These are phyloP conservation scores for Poeciliopsis gracilis DNA, from an alignment of 2,797 vertebrate species.

Conservation along the genomic window DNA sequence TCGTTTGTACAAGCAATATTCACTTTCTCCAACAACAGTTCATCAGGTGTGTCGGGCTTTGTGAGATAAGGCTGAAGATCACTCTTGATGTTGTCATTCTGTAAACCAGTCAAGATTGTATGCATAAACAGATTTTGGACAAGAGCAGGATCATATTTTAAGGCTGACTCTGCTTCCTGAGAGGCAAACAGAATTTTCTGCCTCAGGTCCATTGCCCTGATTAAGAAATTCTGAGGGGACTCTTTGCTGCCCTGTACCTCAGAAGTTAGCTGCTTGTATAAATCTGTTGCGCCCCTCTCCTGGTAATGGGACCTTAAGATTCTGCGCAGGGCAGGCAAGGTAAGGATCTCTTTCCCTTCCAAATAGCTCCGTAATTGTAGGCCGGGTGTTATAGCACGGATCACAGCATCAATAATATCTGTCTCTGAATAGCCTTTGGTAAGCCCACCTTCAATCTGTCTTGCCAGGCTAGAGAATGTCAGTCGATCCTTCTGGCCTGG, in stretches of 20 bases:
- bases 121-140: constrained; percentile 40
- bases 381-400: too few species aligned
- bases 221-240: neutral
- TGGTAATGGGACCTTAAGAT: constrained; percentile 18
- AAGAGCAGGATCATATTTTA: constrained; percentile 18
- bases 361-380: neutral
- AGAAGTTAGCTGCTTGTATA: constrained; percentile 23
- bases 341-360: constrained; percentile 1
- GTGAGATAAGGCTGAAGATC: constrained; percentile 28
- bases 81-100: constrained; percentile 29
- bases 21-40: constrained; percentile 23
- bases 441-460: too few species aligned
- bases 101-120: constrained; percentile 19
- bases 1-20: constrained; percentile 20
- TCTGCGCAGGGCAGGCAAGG: neutral
- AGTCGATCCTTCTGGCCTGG: too few species aligned
- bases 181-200: constrained; percentile 7
- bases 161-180: neutral
- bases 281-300: constrained; percentile 17
- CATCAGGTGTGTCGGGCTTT: constrained; percentile 1
- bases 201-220: neutral
- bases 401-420: too few species aligned
- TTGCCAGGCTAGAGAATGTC: too few species aligned
- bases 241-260: neutral
- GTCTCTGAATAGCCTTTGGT: too few species aligned